Evolutionary conservation across 2,113 vertebrate genomes (phyloP).

Genomic region (Mormyrus iriodes): DNA sequence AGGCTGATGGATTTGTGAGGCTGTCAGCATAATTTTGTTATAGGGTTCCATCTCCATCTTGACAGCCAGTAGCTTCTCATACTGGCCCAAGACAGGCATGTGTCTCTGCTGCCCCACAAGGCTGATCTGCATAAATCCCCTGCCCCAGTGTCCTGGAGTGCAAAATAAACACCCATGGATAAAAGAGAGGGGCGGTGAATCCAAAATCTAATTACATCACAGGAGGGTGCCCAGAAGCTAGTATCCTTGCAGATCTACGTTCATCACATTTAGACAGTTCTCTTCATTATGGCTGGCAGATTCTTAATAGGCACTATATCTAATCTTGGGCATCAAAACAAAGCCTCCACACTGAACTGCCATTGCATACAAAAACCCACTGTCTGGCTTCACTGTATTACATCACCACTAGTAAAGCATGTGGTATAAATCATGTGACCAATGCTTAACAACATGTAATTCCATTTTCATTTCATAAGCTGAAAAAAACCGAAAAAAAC

Average conservation of each 20-base stretch:
- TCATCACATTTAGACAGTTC: neutral
- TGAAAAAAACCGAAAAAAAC: neutral
- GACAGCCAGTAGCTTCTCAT: conserved; percentile 44
- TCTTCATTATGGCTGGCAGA: neutral
- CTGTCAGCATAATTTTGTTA: conserved; percentile 65
- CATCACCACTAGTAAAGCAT: neutral
- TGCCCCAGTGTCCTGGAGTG: conserved; percentile 35
- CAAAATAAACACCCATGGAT: conserved; percentile 54
- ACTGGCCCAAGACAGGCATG: conserved; percentile 58
- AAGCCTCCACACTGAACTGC: neutral
- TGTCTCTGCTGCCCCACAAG: conserved; percentile 43
- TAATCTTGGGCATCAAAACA: neutral
- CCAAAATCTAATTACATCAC: conserved; percentile 38
- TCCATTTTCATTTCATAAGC: neutral
- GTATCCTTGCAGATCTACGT: neutral
- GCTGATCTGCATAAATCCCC: conserved; percentile 33
- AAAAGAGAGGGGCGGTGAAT: conserved; percentile 41
- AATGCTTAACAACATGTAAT: neutral
- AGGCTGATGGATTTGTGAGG: conserved; percentile 53
- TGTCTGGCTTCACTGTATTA: neutral
- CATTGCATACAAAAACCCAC: neutral
- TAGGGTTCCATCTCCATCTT: conserved; percentile 46
- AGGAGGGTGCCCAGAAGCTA: conserved; percentile 30
- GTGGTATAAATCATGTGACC: neutral
- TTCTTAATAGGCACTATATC: neutral